Percentiles rank a stretch among this genome's conserved stretches.
Evolutionary conservation across 53 echinoderm and acorn worm species (phyloP).

Genomic region (Temnopleurus reevesii): DNA sequence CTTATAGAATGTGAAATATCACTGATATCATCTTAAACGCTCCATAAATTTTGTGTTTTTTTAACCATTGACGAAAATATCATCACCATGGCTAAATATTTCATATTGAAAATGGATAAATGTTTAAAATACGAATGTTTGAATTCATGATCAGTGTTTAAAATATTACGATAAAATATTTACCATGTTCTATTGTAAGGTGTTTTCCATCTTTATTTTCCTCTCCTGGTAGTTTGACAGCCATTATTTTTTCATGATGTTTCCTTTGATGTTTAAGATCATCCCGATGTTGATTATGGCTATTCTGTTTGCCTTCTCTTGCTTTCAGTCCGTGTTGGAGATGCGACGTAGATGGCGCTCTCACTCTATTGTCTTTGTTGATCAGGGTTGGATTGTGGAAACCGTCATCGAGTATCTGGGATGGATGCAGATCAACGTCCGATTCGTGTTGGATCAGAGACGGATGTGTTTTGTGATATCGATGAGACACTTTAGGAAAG

Average conservation of each 20-base stretch:
- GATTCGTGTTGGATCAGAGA: neutral
- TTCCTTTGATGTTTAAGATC: neutral
- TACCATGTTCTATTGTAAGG: neutral
- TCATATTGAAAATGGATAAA: no score
- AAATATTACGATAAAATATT: neutral
- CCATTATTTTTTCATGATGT: neutral
- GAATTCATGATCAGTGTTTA: no score
- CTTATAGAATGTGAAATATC: no score
- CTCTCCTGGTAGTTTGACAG: neutral
- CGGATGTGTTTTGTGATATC: neutral
- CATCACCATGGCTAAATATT: no score
- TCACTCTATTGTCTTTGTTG: neutral
- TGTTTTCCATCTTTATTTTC: neutral
- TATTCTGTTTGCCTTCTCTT: neutral
- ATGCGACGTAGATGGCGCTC: neutral
- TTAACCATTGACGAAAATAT: no score
- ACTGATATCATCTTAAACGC: no score
- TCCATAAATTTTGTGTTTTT: no score
- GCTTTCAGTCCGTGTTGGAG: neutral
- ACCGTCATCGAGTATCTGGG: neutral
- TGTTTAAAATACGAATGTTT: no score
- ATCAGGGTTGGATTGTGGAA: neutral
- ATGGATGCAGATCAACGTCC: neutral
- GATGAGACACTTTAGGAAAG: neutral
- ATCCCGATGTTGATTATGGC: neutral